A percentile compares a stretch with the other conserved stretches of the same genome.
These are phyloP conservation scores for Halcyon malimbica DNA, from an alignment of 2,113 vertebrate genomes.

Conservation along the genomic window DNA sequence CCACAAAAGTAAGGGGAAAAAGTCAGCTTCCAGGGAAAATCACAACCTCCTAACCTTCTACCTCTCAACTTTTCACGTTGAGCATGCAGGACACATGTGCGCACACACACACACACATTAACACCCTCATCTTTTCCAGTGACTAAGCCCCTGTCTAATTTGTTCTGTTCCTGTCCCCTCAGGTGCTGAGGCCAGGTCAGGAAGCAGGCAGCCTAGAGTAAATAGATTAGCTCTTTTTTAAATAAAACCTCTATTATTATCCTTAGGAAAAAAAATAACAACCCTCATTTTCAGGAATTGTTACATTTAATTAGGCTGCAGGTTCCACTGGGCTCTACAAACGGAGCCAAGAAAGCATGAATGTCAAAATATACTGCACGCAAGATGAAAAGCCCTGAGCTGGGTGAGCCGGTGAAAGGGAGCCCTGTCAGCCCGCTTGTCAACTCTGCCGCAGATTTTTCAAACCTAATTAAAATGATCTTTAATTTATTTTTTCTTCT, in stretches of 20 bases:
- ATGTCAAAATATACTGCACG: constrained; percentile 70
- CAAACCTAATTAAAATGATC: constrained; percentile 72
- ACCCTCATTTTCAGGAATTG: constrained; percentile 70
- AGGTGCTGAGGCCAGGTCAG: constrained; percentile 73
- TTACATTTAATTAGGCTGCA: constrained; percentile 69
- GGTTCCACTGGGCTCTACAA: constrained; percentile 66
- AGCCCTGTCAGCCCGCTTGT: constrained; percentile 64
- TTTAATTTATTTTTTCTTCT: neutral
- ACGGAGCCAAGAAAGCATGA: constrained; percentile 47
- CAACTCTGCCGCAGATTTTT: constrained; percentile 12
- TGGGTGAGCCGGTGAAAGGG: neutral
- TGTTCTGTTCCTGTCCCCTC: constrained; percentile 69
- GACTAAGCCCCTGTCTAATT: constrained; percentile 51
- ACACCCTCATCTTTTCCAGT: constrained; percentile 60
- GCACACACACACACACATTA: neutral
- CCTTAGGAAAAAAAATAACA: constrained; percentile 57
- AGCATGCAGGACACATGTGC: neutral
- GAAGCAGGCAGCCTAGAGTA: constrained; percentile 72
- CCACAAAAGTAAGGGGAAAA: neutral
- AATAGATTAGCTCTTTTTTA: constrained; percentile 69
- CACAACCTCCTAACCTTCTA: constrained; percentile 23
- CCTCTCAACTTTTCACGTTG: neutral
- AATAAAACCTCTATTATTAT: constrained; percentile 73
- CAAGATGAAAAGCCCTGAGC: constrained; percentile 46
- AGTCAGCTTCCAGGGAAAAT: constrained; percentile 32